Base-by-base conservation (phyloP, 2,113 vertebrate genomes). In the Synodontis membranacea region DNA sequence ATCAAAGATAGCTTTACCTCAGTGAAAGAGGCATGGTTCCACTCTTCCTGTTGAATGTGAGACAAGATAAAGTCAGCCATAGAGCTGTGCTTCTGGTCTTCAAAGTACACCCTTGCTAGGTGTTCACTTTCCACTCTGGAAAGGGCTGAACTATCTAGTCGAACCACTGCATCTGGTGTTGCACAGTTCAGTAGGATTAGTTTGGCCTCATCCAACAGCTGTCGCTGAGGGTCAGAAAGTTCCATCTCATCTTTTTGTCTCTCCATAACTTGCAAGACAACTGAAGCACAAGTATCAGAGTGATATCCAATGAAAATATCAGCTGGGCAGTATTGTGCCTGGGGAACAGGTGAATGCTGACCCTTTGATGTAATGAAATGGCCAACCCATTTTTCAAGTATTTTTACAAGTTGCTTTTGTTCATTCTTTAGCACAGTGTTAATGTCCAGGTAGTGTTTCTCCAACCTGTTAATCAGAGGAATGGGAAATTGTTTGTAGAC, bases 361-460 rank as follows among this genome's bases (percentile, higher is more conserved):
- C 83, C 90, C 46, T 87, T 91, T 0, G 88, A 54, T 0, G 90
- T 56, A 25, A 93, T 90, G 80, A 99, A 98, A 0, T 86, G 79
- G 0, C 1, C 25, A 79, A 95, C 96, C 98, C 98, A 99, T 0
- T 2, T 86, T 85, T 93, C 31, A 86, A 99, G 91, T 79, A 94
- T 92, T 1, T 56, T 2, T 62, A 96, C 97, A 0, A 93, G 72
- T 21, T 39, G 88, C 79, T 92, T 95, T 87, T 98, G 96, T 6
- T 93, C 92, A 5, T 14, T 54, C 85, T 94, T 94, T 82, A 99
- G 93, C 34, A 98, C 92, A 0, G 96, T 97, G 84, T 93, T 92
- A 80, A 98, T 95, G 90, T 99, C 98, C 91, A 99, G 90, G 89
- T 96, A 99, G 93, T 99, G 98, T 90, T 99, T 99, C 88, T 99